Evolutionary conservation across 2,113 vertebrate species (phyloP), one percentile per base, ranked within the genome.

Genomic region (Apus apus): DNA sequence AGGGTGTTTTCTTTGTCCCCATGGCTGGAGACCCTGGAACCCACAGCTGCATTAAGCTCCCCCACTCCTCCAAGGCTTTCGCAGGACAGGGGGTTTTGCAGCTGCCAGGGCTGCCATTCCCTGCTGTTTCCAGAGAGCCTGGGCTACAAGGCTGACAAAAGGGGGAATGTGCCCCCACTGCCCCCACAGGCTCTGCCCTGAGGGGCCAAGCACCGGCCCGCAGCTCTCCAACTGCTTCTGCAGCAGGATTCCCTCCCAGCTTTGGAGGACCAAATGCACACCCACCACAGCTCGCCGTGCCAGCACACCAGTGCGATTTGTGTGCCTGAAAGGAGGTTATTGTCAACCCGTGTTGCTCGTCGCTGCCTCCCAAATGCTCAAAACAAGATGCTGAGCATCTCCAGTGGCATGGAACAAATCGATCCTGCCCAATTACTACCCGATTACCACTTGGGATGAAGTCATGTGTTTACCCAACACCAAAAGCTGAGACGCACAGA

Each of bases 161-260:
- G 10, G 21, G 70, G 29, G n/a, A 79, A 88, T 53, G 70, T 0
- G 0, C 11, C 62, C 51, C 45, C 0, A 1, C 26, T 0, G 2
- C 21, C 34, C 34, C n/a, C 71, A 40, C 0, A 8, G 32, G 20
- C 26, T 53, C 27, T 81, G 27, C n/a, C 11, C 36, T 2, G 25
- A 43, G 34, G 26, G 21, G 40, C 26, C 36, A 51, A 45, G 65
- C 4, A 2, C 15, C 3, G 4, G 43, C 36, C 27, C 0, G 1
- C 2, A 29, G 62, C 30, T 43, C 48, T 34, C 10, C 53, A 48
- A 48, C 2, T 0, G 2, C 23, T 56, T 29, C 62, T 26, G 54
- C n/a, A 36, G 51, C 10, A 3, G 2, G 36, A 91, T 0, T 8
- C 8, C 34, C 66, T 45, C 61, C 29, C 18, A 3, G 27, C 65